Base-by-base conservation (phyloP, 2,113 vertebrate species). In the Hystrix brachyura region DNA sequence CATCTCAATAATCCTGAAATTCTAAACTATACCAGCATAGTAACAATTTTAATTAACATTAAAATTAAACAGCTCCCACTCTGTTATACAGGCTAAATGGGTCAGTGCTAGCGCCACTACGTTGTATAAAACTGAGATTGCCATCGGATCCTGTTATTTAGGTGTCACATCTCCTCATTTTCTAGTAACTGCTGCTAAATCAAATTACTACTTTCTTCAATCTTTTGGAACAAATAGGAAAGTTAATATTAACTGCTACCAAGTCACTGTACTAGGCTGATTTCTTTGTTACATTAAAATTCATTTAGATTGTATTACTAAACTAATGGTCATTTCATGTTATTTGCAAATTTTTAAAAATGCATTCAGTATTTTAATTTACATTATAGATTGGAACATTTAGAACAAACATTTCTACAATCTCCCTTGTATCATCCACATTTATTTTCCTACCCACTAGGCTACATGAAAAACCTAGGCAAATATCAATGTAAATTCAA, bases 291-390 rank as follows among this genome's bases (percentile, higher is more conserved):
- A 55, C 18, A 59, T 43, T 94, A 65, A 84, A 84, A 67, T 60
- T 62, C 43, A 43, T 67, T 80, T 69, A 62, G 23, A 84, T 71
- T 78, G 9, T 43, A 43, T 57, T 81, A 81, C 72, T n/a, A 81
- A 21, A n/a, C 15, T 53, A 89, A 74, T 82, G 12, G 81, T 46
- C 55, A 87, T 53, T 79, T 72, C 76, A 18, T 62, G 11, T 60
- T 81, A 85, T 81, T 72, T 97, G 34, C 12, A 89, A 89, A 81
- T 94, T 90, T 85, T 86, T 3, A 65, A 89, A 85, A 76, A 81
- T 62, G 3, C 48, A 67, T 29, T 86, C 27, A 78, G 29, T 74
- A 65, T 15, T 29, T 64, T 62, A 91, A 25, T 60, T 80, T 38
- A 79, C 43, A 60, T 78, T 89, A 62, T 82, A 81, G 17, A 80